Percentiles rank a stretch among this genome's conserved stretches.
phyloP scores from a whole-genome alignment of 2,888 invertebrate species.

The Andrena chrysosceles region DNA sequence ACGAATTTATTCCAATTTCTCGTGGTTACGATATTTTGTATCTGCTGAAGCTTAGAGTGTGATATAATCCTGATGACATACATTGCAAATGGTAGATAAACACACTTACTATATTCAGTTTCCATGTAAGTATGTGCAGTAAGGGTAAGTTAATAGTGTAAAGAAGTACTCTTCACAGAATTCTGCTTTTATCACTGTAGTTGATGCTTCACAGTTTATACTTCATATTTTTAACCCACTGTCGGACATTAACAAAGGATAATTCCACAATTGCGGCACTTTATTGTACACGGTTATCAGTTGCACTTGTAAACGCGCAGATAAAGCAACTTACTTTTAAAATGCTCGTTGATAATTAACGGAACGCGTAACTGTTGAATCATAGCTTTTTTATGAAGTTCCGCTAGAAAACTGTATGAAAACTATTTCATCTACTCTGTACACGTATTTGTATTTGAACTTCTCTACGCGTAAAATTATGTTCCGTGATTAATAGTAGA shows the following conservation, averaged over 20 bases:
- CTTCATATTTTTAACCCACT: slow-evolving; percentile 18
- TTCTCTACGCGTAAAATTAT: neutral
- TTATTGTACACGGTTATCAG: slow-evolving; percentile 65
- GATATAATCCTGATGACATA: neutral
- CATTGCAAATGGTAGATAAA: neutral
- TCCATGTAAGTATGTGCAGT: neutral
- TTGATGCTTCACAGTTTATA: neutral
- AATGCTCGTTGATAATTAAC: slow-evolving; percentile 45
- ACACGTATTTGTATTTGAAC: neutral
- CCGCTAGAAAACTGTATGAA: neutral
- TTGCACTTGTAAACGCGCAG: slow-evolving; percentile 60
- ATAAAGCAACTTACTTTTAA: slow-evolving; percentile 42
- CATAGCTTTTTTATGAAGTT: neutral
- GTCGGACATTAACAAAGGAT: slow-evolving; percentile 31
- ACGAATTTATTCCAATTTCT: too few relatives aligned
- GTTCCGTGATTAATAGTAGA: neutral
- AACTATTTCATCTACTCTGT: neutral
- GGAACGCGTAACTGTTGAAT: slow-evolving; percentile 19
- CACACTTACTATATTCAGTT: neutral
- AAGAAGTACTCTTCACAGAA: neutral
- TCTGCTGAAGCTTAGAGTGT: neutral
- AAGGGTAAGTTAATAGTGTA: neutral
- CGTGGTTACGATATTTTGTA: too few relatives aligned
- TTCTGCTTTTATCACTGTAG: slow-evolving; percentile 21
- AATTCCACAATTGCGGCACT: slow-evolving; percentile 46